Percentiles rank a stretch among this genome's conserved stretches.
These are phyloP conservation scores for Rhorus exstirpatorius DNA, from an alignment of 2,888 invertebrate genomes.

Conservation along the genomic window DNA sequence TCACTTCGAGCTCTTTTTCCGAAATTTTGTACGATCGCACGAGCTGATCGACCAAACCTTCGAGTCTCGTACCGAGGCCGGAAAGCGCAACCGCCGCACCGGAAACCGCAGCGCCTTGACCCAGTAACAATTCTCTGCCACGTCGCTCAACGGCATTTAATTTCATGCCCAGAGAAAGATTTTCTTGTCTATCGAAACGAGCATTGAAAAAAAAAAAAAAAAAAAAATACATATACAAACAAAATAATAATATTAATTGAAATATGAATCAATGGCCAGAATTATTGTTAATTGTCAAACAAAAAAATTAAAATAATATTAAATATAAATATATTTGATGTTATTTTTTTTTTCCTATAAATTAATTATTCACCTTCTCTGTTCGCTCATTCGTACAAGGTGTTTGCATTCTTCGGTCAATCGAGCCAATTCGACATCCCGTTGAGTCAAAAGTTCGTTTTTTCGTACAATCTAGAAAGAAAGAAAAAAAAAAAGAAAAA, in stretches of 20 bases:
- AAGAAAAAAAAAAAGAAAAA: slow-evolving; percentile 12
- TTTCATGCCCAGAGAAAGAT: slow-evolving; percentile 89
- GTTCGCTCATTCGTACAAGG: slow-evolving; percentile 93
- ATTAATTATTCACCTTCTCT: slow-evolving; percentile 88
- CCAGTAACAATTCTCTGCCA: slow-evolving; percentile 89
- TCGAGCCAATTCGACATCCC: slow-evolving; percentile 88
- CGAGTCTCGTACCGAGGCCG: slow-evolving; percentile 90
- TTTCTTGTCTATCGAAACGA: slow-evolving; percentile 88
- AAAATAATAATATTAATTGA: too few species aligned
- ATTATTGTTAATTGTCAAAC: slow-evolving; percentile 1
- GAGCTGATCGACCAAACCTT: slow-evolving; percentile 91
- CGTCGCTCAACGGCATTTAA: slow-evolving; percentile 89
- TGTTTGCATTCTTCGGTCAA: slow-evolving; percentile 93
- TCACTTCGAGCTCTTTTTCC: slow-evolving; percentile 91
- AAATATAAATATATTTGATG: not conserved
- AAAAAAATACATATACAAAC: too few species aligned
- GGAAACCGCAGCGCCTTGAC: slow-evolving; percentile 91
- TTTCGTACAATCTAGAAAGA: slow-evolving; percentile 82
- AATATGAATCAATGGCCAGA: too few species aligned
- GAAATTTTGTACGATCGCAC: slow-evolving; percentile 92
- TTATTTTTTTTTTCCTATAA: slow-evolving; percentile 17
- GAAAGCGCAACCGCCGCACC: slow-evolving; percentile 90
- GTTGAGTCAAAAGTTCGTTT: slow-evolving; percentile 85
- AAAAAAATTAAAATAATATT: not conserved
- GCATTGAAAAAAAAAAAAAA: slow-evolving; percentile 55